Conservation (phyloP, 1,140 invertebrate species). For the Manduca sexta region DNA sequence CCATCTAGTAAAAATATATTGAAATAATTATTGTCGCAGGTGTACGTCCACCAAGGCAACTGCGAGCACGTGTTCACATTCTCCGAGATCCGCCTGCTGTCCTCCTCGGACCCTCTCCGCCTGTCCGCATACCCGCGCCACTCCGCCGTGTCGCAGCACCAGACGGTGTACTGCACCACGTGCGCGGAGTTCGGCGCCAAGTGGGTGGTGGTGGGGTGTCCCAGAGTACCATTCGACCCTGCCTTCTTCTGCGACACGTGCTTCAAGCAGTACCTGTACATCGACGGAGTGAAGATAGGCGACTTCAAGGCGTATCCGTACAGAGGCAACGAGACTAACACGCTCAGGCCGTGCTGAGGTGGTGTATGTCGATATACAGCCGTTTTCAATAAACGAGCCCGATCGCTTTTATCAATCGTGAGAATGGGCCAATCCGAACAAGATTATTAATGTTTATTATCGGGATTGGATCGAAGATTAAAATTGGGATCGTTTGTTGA, state of each 20-base stretch:
- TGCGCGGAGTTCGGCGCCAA: constrained; percentile 65
- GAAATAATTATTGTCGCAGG: too few species aligned
- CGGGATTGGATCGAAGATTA: too few species aligned
- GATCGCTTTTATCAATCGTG: too few species aligned
- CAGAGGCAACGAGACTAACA: constrained; percentile 41
- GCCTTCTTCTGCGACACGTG: constrained; percentile 79
- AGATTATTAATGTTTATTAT: too few species aligned
- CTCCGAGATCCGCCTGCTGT: constrained; percentile 78
- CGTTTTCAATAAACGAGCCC: too few species aligned
- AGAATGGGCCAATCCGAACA: too few species aligned
- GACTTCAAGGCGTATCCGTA: constrained; percentile 71
- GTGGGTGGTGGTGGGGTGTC: constrained; percentile 76
- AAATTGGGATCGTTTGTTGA: too few species aligned
- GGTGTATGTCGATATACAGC: too few species aligned
- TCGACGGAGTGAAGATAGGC: constrained; percentile 74
- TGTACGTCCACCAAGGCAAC: constrained; percentile 91
- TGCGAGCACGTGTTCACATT: constrained; percentile 91
- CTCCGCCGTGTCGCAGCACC: constrained; percentile 54
- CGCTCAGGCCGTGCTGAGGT: constrained; percentile 30
- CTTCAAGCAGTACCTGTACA: constrained; percentile 78
- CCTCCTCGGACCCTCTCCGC: constrained; percentile 62
- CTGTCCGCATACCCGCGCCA: constrained; percentile 72
- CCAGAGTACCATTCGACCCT: constrained; percentile 78
- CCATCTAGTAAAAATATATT: too few species aligned
- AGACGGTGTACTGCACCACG: constrained; percentile 54